phyloP scores from a whole-genome alignment of 1,140 invertebrate species.

The Dendrolimus punctatus region DNA sequence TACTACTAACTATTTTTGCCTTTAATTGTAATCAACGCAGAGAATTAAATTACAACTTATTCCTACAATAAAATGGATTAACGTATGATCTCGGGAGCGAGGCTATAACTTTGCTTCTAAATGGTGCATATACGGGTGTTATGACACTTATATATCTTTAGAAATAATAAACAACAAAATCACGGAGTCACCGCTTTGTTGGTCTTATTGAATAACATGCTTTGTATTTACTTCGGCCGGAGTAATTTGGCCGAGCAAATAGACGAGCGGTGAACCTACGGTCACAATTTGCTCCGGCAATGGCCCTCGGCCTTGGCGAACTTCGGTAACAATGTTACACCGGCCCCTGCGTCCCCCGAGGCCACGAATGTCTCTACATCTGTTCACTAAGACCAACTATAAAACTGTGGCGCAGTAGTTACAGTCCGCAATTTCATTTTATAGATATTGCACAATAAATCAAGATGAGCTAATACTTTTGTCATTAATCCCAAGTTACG shows the following conservation, averaged over 20 bases:
- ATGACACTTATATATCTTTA: conserved; percentile 32
- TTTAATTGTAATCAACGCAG: conserved; percentile 4
- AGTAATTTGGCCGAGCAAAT: conserved; percentile 49
- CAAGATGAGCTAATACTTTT: conserved; percentile 30
- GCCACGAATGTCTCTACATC: conserved; percentile 50
- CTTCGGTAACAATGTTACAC: conserved; percentile 58
- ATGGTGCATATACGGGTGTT: conserved; percentile 40
- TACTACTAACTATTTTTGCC: too few relatives aligned
- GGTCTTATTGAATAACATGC: conserved; percentile 43
- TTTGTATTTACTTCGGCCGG: conserved; percentile 41
- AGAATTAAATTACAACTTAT: conserved; percentile 39
- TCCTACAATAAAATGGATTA: conserved; percentile 54
- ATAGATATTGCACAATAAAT: conserved; percentile 48
- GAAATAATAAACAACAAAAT: conserved; percentile 21
- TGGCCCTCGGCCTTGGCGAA: conserved; percentile 48
- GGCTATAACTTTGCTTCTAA: conserved; percentile 43
- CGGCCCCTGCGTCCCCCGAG: conserved; percentile 45
- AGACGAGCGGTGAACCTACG: conserved; percentile 46
- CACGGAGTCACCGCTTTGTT: conserved; percentile 26
- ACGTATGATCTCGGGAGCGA: conserved; percentile 21
- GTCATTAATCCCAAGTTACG: conserved; percentile 23
- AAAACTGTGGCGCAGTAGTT: conserved; percentile 41
- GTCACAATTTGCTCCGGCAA: conserved; percentile 49
- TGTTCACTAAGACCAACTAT: conserved; percentile 42
- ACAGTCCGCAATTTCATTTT: conserved; percentile 53